phyloP scores from a whole-genome alignment of 2,888 invertebrate genomes.

The Augochlorella aurata region DNA sequence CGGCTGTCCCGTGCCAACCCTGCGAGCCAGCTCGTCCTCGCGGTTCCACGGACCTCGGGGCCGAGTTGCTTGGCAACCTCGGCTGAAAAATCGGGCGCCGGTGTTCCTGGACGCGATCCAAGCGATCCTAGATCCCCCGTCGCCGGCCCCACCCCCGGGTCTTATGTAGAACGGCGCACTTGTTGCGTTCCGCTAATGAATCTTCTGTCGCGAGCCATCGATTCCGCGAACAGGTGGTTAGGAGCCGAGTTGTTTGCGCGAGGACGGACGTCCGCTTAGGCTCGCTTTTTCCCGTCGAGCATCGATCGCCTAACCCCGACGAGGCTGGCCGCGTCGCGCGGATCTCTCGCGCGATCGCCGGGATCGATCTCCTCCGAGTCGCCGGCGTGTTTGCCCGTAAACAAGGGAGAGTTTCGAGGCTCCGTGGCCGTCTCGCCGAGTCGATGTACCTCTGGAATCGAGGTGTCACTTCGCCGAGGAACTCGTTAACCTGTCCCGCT shows the following conservation, averaged over 20 bases:
- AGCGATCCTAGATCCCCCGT: conserved; percentile 1
- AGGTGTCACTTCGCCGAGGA: background rate
- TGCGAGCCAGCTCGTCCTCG: background rate
- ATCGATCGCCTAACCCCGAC: conserved; percentile 24
- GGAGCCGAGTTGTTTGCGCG: conserved; percentile 37
- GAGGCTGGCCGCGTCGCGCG: background rate
- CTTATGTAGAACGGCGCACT: conserved; percentile 48
- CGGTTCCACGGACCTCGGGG: background rate
- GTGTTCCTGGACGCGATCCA: conserved; percentile 30
- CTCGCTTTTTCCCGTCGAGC: conserved; percentile 23
- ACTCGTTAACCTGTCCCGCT: conserved; percentile 11
- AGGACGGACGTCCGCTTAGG: background rate
- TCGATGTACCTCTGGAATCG: background rate
- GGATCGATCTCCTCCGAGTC: too few species aligned
- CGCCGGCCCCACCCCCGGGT: background rate
- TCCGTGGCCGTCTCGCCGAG: background rate
- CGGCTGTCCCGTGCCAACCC: background rate
- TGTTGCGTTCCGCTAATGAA: conserved; percentile 58
- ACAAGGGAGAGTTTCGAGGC: background rate
- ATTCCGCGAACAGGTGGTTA: conserved; percentile 58
- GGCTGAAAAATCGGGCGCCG: conserved; percentile 7
- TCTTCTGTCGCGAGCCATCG: conserved; percentile 52
- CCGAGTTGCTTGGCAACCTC: background rate
- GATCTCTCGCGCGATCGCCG: background rate
- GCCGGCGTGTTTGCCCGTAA: background rate